phyloP scores from a whole-genome alignment of 2,888 invertebrate genomes.

The Drosophila parthenogenetica region DNA sequence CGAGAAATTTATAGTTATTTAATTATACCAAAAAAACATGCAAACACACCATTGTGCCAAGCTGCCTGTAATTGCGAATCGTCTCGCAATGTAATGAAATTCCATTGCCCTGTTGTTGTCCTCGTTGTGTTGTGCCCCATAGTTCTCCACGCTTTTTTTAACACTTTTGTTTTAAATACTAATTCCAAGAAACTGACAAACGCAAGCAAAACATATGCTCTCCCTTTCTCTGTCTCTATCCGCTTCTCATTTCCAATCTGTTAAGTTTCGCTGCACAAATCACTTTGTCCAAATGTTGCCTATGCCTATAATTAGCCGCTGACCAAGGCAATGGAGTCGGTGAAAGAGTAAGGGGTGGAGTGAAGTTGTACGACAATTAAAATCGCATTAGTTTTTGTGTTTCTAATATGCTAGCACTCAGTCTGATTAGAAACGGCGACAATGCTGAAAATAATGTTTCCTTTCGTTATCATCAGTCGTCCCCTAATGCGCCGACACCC shows the following conservation, averaged over 20 bases:
- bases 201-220: slow-evolving; percentile 17
- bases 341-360: neutral
- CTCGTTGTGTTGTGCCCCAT: slow-evolving; percentile 13
- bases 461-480: slow-evolving; percentile 12
- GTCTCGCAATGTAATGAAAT: slow-evolving; percentile 46
- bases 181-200: slow-evolving; percentile 39
- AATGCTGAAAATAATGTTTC: slow-evolving; percentile 12
- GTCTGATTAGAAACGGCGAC: slow-evolving; percentile 20
- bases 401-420: slow-evolving; percentile 1
- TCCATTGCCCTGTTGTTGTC: slow-evolving; percentile 28
- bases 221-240: slow-evolving; percentile 6
- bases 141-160: slow-evolving; percentile 17
- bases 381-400: slow-evolving; percentile 59
- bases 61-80: slow-evolving; percentile 43
- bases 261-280: slow-evolving; percentile 24
- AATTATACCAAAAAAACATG: too few relatives aligned
- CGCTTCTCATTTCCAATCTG: neutral
- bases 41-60: neutral
- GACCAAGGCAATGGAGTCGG: neutral
- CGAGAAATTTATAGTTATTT: too few relatives aligned
- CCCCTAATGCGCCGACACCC: slow-evolving; percentile 7
- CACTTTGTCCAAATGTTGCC: slow-evolving; percentile 30
- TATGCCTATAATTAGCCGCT: slow-evolving; percentile 27
- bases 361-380: slow-evolving; percentile 56
- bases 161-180: slow-evolving; percentile 20